A percentile compares a stretch with the other conserved stretches of the same genome.
These are phyloP conservation scores for Hyperoplus immaculatus DNA, from an alignment of 2,797 vertebrate species.

Conservation along the genomic window DNA sequence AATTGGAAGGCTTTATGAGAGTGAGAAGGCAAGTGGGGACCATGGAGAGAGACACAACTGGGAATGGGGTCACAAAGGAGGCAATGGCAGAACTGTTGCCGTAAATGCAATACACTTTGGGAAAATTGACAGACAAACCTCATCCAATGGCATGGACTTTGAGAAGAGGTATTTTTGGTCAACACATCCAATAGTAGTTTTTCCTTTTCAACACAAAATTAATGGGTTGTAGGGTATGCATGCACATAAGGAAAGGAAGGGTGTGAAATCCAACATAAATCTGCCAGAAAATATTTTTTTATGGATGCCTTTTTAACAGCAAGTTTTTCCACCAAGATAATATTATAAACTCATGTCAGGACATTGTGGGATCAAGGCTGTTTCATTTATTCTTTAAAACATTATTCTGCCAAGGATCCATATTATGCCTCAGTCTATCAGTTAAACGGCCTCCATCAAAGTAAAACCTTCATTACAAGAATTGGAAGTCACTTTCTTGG, in stretches of 20 bases:
- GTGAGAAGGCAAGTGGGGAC: not conserved
- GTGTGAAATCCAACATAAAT: not conserved
- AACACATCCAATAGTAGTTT: conserved; percentile 10
- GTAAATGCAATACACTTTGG: conserved; percentile 18
- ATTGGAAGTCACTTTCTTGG: conserved; percentile 60
- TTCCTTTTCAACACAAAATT: not conserved
- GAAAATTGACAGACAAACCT: conserved; percentile 32
- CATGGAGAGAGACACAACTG: conserved; percentile 18
- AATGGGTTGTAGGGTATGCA: not conserved
- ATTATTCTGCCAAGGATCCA: conserved; percentile 41
- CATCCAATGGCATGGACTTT: conserved; percentile 5
- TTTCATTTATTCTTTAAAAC: conserved; percentile 40
- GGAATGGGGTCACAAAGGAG: conserved; percentile 37
- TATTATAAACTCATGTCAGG: not conserved
- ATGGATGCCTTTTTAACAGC: not conserved
- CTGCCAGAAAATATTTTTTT: not conserved
- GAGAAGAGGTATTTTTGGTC: conserved; percentile 26
- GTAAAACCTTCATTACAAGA: conserved; percentile 55
- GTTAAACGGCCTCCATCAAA: conserved; percentile 61
- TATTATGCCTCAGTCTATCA: conserved; percentile 52
- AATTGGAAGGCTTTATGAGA: conserved; percentile 13
- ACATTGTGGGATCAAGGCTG: conserved; percentile 11
- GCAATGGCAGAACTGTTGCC: conserved; percentile 34
- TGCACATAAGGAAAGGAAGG: conserved; percentile 9
- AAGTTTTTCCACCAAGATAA: conserved; percentile 6